Evolutionary conservation across 2,888 invertebrate genomes (phyloP), one percentile per base, ranked within the genome.

Genomic region (Papilio gigon): DNA sequence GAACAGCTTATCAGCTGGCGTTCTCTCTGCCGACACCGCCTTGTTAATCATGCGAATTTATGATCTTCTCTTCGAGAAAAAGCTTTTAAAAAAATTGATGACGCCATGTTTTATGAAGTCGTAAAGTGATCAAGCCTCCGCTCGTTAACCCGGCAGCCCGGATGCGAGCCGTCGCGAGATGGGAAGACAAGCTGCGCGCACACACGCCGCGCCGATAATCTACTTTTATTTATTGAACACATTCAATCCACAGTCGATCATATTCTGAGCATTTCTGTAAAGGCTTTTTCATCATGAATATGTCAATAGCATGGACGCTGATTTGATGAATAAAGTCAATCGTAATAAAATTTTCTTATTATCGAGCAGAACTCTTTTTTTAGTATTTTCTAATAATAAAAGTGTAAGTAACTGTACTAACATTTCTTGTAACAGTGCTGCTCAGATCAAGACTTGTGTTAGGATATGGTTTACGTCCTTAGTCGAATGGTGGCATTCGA

Each of bases 91-190:
- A 56, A 30, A 56, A 56, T 56, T 56, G 53, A 30, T 30, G 30
- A 30, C 30, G n/a, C n/a, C 17, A 12, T 56, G 2, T 25, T 56
- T 56, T 56, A 56, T 56, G 53, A 17, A n/a, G 53, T 30, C 53
- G 53, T 56, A 56, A 56, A 56, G 9, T 56, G 53, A 56, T 56
- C 30, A 56, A 56, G 30, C 30, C 17, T n/a, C 27, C 53, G 53
- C 30, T 56, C 30, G 53, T 56, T 30, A 56, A 56, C 3, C 14
- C 9, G 8, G 53, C 14, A 27, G 53, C 53, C 30, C 30, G 53
- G 53, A 53, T 53, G 30, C 25, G n/a, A 53, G 2, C 53, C 30
- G 30, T 53, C 30, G 30, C n/a, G 27, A 53, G 53, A 56, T 27
- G 17, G 4, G 53, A 56, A 30, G 53, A 56, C 53, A 56, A 56